A percentile compares a stretch with the other conserved stretches of the same genome.
phyloP scores from a whole-genome alignment of 2,113 vertebrate species.

The Forbesichthys papilliferus region DNA sequence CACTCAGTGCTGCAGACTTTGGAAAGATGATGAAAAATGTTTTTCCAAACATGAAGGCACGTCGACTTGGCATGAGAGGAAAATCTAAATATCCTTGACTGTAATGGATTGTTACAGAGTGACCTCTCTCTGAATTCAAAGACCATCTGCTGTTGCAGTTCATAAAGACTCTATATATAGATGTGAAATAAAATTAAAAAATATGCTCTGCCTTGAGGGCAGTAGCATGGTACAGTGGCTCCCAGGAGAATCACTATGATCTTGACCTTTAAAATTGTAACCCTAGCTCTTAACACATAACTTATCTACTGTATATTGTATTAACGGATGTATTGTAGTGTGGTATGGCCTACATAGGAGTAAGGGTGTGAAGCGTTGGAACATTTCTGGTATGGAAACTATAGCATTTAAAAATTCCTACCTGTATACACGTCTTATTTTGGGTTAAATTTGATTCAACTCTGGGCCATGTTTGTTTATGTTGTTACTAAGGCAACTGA shows the following conservation, averaged over 20 bases:
- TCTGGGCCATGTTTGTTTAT: conserved; percentile 53
- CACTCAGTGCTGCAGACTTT: conserved; percentile 97
- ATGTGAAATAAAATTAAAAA: conserved; percentile 75
- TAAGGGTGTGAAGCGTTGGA: too few relatives aligned
- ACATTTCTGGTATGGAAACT: too few relatives aligned
- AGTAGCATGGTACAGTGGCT: conserved; percentile 59
- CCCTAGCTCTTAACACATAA: neutral
- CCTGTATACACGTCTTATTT: conserved; percentile 30
- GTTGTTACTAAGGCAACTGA: conserved; percentile 43
- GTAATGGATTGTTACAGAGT: conserved; percentile 63
- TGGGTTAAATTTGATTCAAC: conserved; percentile 28
- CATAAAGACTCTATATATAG: conserved; percentile 80
- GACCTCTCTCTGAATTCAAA: conserved; percentile 57
- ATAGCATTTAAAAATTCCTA: conserved; percentile 26
- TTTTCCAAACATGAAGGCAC: conserved; percentile 99
- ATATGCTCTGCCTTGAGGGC: conserved; percentile 43
- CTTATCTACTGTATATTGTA: neutral
- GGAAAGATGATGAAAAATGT: conserved; percentile 99
- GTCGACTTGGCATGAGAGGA: conserved; percentile 97
- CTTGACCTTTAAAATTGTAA: conserved; percentile 62
- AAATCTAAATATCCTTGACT: conserved; percentile 99
- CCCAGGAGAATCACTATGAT: conserved; percentile 40
- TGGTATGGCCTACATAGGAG: conserved; percentile 2
- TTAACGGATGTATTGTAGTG: neutral
- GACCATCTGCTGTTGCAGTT: conserved; percentile 79